These are phyloP conservation scores for Coptotermes formosanus DNA, from an alignment of 1,140 invertebrate genomes.

Conservation along the genomic window DNA sequence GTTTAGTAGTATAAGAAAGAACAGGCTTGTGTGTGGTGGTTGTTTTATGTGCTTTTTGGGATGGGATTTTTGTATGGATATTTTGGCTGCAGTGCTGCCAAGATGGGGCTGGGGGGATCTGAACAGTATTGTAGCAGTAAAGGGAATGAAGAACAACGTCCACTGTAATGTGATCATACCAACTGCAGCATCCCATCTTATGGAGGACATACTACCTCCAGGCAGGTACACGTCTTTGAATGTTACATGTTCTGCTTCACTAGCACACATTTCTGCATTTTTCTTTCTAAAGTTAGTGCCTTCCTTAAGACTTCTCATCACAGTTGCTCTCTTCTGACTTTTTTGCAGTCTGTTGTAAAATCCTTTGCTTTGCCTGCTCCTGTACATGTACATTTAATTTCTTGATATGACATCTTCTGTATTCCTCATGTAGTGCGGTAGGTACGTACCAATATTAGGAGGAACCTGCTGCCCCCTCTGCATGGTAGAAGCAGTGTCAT, in stretches of 20 bases:
- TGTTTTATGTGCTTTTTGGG: too few species aligned
- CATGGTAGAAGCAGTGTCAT: too few species aligned
- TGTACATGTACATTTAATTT: too few species aligned
- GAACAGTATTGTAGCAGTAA: slow-evolving; percentile 87
- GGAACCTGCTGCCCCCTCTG: too few species aligned
- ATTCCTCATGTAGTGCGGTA: too few species aligned
- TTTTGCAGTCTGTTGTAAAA: background rate
- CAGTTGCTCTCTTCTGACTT: background rate
- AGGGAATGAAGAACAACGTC: slow-evolving; percentile 91
- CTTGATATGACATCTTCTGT: too few species aligned
- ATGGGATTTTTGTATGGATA: too few species aligned
- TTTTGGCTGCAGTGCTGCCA: slow-evolving; percentile 66
- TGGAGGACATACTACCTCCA: slow-evolving; percentile 89
- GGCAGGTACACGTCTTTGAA: slow-evolving; percentile 49
- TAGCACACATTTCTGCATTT: background rate
- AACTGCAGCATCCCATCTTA: slow-evolving; percentile 91
- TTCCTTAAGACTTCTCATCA: background rate
- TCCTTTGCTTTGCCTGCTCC: too few species aligned
- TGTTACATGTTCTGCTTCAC: background rate
- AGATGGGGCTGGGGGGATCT: slow-evolving; percentile 91
- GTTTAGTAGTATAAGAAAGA: too few species aligned
- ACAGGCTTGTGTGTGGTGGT: too few species aligned
- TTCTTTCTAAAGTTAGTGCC: background rate
- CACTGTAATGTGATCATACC: slow-evolving; percentile 93
- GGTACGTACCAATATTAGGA: too few species aligned